Conservation (phyloP, 2,113 vertebrate species). For the Gopherus evgoodei region DNA sequence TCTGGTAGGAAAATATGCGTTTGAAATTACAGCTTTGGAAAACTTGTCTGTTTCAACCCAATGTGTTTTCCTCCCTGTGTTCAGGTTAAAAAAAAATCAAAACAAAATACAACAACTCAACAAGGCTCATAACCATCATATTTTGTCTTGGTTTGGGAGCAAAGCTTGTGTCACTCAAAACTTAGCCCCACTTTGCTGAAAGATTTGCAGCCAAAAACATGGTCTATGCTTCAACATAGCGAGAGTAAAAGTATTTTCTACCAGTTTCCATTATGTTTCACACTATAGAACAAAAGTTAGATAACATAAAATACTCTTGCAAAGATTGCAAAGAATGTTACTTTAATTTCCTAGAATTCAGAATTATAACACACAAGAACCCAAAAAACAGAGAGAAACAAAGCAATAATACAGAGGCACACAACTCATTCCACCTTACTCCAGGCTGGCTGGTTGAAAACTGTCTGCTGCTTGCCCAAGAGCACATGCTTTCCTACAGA, state of each 20-base stretch:
- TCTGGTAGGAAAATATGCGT: neutral
- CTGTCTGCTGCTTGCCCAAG: neutral
- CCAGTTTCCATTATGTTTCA: neutral
- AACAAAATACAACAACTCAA: neutral
- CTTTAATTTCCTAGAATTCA: neutral
- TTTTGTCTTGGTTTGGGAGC: neutral
- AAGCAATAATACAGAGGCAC: neutral
- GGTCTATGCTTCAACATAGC: neutral
- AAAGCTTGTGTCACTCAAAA: neutral
- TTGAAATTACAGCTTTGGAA: neutral
- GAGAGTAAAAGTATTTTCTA: neutral
- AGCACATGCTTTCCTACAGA: too few relatives aligned
- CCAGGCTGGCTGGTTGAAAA: neutral
- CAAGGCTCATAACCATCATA: neutral
- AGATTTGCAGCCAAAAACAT: neutral
- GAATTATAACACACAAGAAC: neutral
- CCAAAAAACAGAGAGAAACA: neutral
- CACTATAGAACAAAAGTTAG: neutral
- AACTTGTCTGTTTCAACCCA: neutral
- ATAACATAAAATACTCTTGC: neutral
- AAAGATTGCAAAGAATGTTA: too few relatives aligned
- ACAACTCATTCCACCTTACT: neutral
- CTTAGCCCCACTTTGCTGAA: neutral
- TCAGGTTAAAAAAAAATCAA: neutral
- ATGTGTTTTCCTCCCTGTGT: neutral